These are phyloP conservation scores for Periplaneta americana DNA, from an alignment of 1,140 invertebrate species.

Conservation along the genomic window DNA sequence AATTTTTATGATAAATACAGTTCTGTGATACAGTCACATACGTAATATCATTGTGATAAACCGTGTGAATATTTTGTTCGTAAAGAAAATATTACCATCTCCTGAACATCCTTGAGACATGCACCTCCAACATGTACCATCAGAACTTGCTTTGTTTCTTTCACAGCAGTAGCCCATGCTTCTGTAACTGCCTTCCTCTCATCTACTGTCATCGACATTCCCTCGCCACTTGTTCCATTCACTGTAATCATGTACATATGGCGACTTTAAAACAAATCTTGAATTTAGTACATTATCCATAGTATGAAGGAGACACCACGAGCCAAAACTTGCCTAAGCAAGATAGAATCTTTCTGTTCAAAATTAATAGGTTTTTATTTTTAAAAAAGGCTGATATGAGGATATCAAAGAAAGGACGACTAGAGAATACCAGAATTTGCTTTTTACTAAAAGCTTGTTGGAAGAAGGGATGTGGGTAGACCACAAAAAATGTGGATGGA, in stretches of 20 bases:
- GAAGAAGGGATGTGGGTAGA: too few relatives aligned
- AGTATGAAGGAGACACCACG: background rate
- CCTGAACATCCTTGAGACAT: conserved; percentile 59
- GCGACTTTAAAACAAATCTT: background rate
- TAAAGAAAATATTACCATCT: conserved; percentile 52
- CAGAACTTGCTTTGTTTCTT: conserved; percentile 51
- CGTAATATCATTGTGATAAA: too few relatives aligned
- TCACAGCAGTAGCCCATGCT: conserved; percentile 55
- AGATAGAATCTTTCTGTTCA: background rate
- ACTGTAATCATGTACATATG: conserved; percentile 42
- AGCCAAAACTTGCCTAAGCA: background rate
- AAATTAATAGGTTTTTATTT: background rate
- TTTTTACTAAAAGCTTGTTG: too few relatives aligned
- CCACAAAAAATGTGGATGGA: too few relatives aligned
- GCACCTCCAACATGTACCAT: conserved; percentile 76
- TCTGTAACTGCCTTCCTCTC: conserved; percentile 66
- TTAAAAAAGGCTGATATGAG: background rate
- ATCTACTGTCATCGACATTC: conserved; percentile 56
- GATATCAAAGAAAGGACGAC: too few relatives aligned
- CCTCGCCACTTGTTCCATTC: conserved; percentile 74
- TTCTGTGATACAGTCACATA: too few relatives aligned
- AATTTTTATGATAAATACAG: too few relatives aligned
- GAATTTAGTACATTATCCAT: background rate
- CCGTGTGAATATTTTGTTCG: background rate
- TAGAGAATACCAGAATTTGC: too few relatives aligned